Evolutionary conservation across 2,113 vertebrate species (phyloP).

Genomic region (Gobius niger): DNA sequence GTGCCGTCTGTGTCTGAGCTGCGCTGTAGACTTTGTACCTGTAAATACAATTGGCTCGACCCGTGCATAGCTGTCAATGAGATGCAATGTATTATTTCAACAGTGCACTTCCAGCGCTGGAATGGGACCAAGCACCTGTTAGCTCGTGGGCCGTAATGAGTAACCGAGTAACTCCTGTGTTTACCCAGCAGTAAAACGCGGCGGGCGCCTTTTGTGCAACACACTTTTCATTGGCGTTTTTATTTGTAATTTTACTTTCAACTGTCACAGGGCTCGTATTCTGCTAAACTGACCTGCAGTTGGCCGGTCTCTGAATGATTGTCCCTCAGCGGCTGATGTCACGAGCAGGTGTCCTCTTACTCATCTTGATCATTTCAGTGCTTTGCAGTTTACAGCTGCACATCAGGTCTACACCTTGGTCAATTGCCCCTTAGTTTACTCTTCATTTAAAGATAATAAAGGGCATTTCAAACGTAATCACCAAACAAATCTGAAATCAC

Average conservation of each 20-base stretch:
- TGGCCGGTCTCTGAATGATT: no score
- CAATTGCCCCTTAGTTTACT: no score
- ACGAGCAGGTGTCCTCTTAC: no score
- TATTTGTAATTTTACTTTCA: neutral
- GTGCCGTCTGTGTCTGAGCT: conserved; percentile 49
- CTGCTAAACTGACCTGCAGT: no score
- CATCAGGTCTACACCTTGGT: no score
- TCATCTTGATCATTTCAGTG: no score
- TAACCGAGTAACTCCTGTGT: conserved; percentile 66
- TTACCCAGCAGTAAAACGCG: conserved; percentile 49
- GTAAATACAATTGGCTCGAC: conserved; percentile 55
- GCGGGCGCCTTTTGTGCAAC: conserved; percentile 17
- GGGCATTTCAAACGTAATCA: no score
- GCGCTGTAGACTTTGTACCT: conserved; percentile 69
- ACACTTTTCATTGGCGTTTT: neutral
- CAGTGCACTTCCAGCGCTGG: conserved; percentile 42
- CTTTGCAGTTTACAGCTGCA: no score
- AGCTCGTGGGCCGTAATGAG: conserved; percentile 58
- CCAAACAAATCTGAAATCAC: no score
- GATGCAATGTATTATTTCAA: conserved; percentile 41
- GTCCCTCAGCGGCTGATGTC: no score
- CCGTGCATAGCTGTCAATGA: conserved; percentile 39
- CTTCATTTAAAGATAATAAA: no score
- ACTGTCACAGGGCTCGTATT: neutral
- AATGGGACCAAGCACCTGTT: conserved; percentile 73